Conservation (phyloP, 1,140 invertebrate species). For the Temnothorax longispinosus region DNA sequence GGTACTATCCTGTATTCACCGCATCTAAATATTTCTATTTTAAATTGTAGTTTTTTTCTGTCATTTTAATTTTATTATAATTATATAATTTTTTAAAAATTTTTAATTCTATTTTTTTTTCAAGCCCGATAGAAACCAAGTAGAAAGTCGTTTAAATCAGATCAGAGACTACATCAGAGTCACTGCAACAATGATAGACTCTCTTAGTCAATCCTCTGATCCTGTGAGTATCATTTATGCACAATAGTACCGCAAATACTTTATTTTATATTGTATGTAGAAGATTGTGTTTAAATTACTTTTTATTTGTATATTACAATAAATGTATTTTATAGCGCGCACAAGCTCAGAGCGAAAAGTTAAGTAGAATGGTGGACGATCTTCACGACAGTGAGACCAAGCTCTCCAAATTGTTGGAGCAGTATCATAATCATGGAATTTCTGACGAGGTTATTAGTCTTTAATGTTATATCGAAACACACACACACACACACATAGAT, state of each 20-base stretch:
- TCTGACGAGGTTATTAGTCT: slow-evolving; percentile 78
- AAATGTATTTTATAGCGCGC: slow-evolving; percentile 76
- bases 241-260: background rate
- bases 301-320: slow-evolving; percentile 39
- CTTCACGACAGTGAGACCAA: slow-evolving; percentile 84
- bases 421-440: slow-evolving; percentile 78
- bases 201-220: slow-evolving; percentile 87
- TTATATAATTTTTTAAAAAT: background rate
- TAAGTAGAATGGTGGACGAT: slow-evolving; percentile 83
- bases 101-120: slow-evolving; percentile 45
- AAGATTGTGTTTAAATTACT: background rate
- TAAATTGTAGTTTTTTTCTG: background rate
- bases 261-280: background rate
- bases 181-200: slow-evolving; percentile 88
- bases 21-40: background rate
- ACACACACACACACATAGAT: background rate
- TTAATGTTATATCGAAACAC: background rate
- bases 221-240: slow-evolving; percentile 83
- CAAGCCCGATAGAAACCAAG: slow-evolving; percentile 86
- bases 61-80: slow-evolving; percentile 10
- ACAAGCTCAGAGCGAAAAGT: slow-evolving; percentile 81
- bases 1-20: slow-evolving; percentile 65
- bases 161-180: slow-evolving; percentile 88
- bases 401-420: slow-evolving; percentile 81
- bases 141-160: slow-evolving; percentile 87